Evolutionary conservation across 2,888 invertebrate species (phyloP).

Genomic region (Polyommatus icarus): DNA sequence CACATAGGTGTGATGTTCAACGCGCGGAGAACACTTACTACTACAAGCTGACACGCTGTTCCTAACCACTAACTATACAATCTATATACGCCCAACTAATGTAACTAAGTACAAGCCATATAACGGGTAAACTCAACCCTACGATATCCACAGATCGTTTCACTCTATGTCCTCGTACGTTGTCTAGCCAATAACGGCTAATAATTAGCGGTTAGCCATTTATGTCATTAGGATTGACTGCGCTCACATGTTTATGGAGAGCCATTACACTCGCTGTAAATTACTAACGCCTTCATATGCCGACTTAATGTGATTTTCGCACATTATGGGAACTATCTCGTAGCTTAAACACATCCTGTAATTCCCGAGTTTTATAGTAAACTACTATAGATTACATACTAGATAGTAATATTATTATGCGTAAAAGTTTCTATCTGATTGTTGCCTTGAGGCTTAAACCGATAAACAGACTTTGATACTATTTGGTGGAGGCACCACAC

Average conservation of each 20-base stretch:
- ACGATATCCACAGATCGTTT: slow-evolving; percentile 21
- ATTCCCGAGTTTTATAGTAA: not conserved
- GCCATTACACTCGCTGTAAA: slow-evolving; percentile 17
- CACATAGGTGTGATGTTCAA: slow-evolving; percentile 11
- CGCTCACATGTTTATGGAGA: slow-evolving; percentile 10
- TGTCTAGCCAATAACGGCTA: slow-evolving; percentile 27
- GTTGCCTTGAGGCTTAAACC: too few relatives aligned
- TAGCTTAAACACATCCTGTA: not conserved
- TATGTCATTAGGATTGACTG: slow-evolving; percentile 28
- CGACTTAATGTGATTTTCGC: slow-evolving; percentile 14
- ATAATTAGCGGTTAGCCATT: slow-evolving; percentile 28
- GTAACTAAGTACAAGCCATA: slow-evolving; percentile 1
- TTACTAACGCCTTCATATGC: slow-evolving; percentile 13
- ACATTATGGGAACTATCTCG: slow-evolving; percentile 9
- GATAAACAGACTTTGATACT: too few relatives aligned
- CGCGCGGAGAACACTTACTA: not conserved
- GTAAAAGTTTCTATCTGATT: too few relatives aligned
- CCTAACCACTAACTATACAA: not conserved
- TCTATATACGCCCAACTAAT: not conserved
- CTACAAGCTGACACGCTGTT: not conserved
- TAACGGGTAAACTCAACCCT: not conserved
- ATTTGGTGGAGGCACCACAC: too few relatives aligned
- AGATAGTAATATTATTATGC: too few relatives aligned
- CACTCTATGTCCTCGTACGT: slow-evolving; percentile 28
- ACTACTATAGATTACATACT: not conserved